Conservation (phyloP, 1,140 invertebrate genomes). For the Pseudomyrmex concolor region DNA sequence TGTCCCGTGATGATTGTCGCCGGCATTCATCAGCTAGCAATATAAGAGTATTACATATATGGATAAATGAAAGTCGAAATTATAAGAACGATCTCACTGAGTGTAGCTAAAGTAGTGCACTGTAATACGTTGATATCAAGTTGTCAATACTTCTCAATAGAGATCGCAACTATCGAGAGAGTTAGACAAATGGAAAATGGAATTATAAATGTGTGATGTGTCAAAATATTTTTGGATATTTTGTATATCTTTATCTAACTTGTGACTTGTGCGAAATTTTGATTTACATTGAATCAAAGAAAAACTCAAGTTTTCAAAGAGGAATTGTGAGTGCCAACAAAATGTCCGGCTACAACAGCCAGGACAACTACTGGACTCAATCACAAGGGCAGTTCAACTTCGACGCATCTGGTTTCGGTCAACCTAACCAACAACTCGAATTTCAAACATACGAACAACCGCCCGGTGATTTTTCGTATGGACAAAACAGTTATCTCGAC, state of each 20-base stretch:
- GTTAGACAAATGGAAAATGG: too few species aligned
- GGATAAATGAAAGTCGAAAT: too few species aligned
- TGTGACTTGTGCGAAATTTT: conserved; percentile 1
- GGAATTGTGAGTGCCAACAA: conserved; percentile 44
- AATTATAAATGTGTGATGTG: too few species aligned
- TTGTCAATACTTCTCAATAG: neutral
- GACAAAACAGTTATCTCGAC: conserved; percentile 78
- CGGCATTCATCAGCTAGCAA: too few species aligned
- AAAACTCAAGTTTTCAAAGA: neutral
- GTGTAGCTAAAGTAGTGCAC: neutral
- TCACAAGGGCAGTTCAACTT: conserved; percentile 73
- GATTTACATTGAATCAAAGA: neutral
- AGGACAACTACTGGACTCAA: conserved; percentile 80
- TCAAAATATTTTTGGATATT: too few species aligned
- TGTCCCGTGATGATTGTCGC: too few species aligned
- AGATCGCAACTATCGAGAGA: too few species aligned
- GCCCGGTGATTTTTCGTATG: conserved; percentile 74
- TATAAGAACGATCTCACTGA: neutral
- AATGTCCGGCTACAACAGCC: conserved; percentile 80
- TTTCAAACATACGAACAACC: conserved; percentile 81
- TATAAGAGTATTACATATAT: too few species aligned
- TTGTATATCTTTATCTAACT: too few species aligned
- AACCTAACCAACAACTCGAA: conserved; percentile 83
- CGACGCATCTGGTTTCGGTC: conserved; percentile 78
- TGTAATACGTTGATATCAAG: neutral